Conservation (phyloP, 2,113 vertebrate genomes). For the Notothenia rossii region DNA sequence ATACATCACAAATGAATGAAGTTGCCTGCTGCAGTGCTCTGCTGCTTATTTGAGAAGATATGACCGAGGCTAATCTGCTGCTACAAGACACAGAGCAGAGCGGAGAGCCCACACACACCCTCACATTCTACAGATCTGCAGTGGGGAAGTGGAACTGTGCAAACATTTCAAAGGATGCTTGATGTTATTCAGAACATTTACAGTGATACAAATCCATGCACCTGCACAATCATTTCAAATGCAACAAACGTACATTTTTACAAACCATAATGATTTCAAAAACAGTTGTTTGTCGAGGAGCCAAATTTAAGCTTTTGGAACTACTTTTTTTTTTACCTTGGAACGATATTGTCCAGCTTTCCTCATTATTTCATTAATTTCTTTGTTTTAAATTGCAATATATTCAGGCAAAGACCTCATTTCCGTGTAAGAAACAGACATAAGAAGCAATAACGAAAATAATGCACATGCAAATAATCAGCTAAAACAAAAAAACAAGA, state of each 20-base stretch:
- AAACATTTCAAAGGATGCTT: background rate
- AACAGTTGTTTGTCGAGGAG: background rate
- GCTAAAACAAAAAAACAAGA: too few species aligned
- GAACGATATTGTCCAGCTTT: too few species aligned
- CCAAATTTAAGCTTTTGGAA: background rate
- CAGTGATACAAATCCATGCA: background rate
- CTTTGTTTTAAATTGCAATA: too few species aligned
- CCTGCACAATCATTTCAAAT: background rate
- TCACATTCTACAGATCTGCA: background rate
- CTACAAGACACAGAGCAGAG: background rate
- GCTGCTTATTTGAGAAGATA: slow-evolving; percentile 27
- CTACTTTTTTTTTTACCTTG: background rate
- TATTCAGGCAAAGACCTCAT: too few species aligned
- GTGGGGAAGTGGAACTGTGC: background rate
- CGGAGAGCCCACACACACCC: background rate
- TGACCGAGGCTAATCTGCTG: slow-evolving; percentile 36
- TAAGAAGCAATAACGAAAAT: too few species aligned
- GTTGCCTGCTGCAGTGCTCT: background rate
- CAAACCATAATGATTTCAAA: background rate
- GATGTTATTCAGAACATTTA: background rate
- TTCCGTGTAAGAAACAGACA: too few species aligned
- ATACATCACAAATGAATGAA: background rate
- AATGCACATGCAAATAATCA: too few species aligned
- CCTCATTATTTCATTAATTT: too few species aligned
- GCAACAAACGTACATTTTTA: background rate